These are phyloP conservation scores for Drosophila emarginata DNA, from an alignment of 2,888 invertebrate genomes.

Conservation along the genomic window DNA sequence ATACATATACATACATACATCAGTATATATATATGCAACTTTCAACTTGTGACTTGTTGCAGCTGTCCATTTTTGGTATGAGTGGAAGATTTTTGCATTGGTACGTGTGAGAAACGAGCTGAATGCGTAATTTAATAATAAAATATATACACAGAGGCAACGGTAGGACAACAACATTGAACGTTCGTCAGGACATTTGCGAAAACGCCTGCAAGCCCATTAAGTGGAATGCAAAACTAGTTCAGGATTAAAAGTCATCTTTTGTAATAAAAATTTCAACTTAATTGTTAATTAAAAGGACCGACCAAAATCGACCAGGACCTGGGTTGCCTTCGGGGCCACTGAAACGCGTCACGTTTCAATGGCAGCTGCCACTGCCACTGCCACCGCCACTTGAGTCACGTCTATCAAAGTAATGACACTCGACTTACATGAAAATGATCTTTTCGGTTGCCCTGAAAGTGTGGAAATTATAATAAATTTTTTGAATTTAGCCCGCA, in stretches of 20 bases:
- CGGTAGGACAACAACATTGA: not conserved
- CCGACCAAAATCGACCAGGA: not conserved
- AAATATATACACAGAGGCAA: slow-evolving; percentile 14
- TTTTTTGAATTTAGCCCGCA: slow-evolving; percentile 59
- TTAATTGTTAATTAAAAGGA: slow-evolving; percentile 78
- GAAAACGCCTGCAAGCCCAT: slow-evolving; percentile 43
- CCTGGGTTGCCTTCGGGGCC: not conserved
- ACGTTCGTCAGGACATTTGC: slow-evolving; percentile 34
- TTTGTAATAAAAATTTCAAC: slow-evolving; percentile 67
- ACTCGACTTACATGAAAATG: slow-evolving; percentile 51
- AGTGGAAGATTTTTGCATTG: slow-evolving; percentile 41
- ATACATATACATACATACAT: too few relatives aligned
- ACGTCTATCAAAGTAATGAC: slow-evolving; percentile 72
- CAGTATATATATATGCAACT: not conserved
- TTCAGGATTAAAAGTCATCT: slow-evolving; percentile 59
- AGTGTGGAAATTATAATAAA: slow-evolving; percentile 76
- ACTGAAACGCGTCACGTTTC: not conserved
- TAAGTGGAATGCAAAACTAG: slow-evolving; percentile 32
- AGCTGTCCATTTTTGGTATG: slow-evolving; percentile 32
- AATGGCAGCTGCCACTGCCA: slow-evolving; percentile 2
- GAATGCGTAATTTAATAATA: slow-evolving; percentile 73
- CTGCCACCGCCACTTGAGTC: slow-evolving; percentile 36
- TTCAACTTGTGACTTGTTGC: slow-evolving; percentile 39
- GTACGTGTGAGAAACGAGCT: slow-evolving; percentile 69
- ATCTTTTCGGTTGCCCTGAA: slow-evolving; percentile 41